Conservation (phyloP, 2,888 invertebrate genomes). For the Coremacera marginata region DNA sequence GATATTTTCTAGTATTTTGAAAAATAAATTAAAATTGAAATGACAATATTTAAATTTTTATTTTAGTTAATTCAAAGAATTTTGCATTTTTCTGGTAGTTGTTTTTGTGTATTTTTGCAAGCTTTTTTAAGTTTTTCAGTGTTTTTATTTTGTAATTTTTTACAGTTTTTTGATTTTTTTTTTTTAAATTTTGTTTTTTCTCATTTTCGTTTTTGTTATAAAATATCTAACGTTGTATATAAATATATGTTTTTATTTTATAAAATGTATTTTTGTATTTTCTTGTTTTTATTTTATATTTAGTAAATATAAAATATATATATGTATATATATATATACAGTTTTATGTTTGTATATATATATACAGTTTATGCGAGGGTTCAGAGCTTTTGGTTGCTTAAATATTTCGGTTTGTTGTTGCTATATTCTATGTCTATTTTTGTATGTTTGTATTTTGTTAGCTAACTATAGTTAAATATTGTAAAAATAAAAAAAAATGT, state of each 20-base stretch:
- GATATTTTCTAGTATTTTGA: not conserved
- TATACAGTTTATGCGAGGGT: constrained; percentile 55
- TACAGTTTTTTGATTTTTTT: constrained; percentile 5
- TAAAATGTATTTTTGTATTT: constrained; percentile 27
- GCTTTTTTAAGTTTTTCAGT: constrained; percentile 4
- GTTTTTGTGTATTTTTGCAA: constrained; percentile 21
- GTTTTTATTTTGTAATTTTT: not conserved
- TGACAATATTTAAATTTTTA: not conserved
- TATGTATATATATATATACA: not conserved
- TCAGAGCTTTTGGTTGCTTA: constrained; percentile 58
- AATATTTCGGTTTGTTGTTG: constrained; percentile 8
- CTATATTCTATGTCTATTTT: constrained; percentile 27
- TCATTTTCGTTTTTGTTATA: constrained; percentile 20
- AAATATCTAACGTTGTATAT: constrained; percentile 9
- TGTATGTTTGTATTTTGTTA: not conserved
- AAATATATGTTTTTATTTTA: constrained; percentile 4
- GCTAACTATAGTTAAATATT: constrained; percentile 8
- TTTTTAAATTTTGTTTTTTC: constrained; percentile 7
- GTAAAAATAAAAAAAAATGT: constrained; percentile 1
- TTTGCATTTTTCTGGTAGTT: constrained; percentile 2
- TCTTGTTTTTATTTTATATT: constrained; percentile 35
- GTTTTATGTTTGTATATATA: constrained; percentile 17
- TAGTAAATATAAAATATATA: constrained; percentile 23
- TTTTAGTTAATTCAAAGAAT: not conserved
- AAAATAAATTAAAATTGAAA: not conserved